phyloP scores from a whole-genome alignment of 23 tunicate genomes.

The Trididemnum miniatum region DNA sequence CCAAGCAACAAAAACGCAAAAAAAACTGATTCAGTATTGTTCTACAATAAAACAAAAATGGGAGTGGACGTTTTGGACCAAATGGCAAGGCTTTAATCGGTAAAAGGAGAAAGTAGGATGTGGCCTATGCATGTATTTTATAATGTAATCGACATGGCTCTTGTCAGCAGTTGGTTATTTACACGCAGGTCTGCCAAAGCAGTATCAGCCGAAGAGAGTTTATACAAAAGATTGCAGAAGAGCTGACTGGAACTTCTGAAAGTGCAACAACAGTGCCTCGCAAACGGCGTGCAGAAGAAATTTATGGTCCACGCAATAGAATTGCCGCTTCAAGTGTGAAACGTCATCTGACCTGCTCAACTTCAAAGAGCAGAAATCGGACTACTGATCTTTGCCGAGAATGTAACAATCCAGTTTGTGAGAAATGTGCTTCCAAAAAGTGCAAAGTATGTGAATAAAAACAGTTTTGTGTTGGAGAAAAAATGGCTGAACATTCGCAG shows the following conservation, averaged over 20 bases:
- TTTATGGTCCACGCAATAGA: neutral
- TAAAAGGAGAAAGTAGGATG: neutral
- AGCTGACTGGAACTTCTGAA: no score
- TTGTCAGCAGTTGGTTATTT: no score
- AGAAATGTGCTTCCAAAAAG: neutral
- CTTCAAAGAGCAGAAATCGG: neutral
- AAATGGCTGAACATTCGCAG: neutral
- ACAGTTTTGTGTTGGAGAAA: neutral
- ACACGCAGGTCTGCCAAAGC: no score
- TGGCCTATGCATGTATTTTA: no score
- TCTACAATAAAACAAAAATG: no score
- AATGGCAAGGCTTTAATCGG: neutral
- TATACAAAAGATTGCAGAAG: no score
- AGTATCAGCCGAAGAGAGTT: no score
- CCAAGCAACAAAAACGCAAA: neutral
- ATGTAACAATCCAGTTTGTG: neutral
- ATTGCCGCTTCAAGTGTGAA: neutral
- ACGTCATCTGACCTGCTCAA: neutral
- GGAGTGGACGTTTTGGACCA: no score
- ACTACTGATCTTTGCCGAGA: neutral
- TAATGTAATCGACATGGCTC: no score
- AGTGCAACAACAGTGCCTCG: no score
- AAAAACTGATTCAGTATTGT: no score
- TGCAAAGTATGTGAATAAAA: neutral
- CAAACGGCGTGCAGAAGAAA: no score